Base-by-base conservation (phyloP, 2,888 invertebrate species). In the Nomada fabriciana region DNA sequence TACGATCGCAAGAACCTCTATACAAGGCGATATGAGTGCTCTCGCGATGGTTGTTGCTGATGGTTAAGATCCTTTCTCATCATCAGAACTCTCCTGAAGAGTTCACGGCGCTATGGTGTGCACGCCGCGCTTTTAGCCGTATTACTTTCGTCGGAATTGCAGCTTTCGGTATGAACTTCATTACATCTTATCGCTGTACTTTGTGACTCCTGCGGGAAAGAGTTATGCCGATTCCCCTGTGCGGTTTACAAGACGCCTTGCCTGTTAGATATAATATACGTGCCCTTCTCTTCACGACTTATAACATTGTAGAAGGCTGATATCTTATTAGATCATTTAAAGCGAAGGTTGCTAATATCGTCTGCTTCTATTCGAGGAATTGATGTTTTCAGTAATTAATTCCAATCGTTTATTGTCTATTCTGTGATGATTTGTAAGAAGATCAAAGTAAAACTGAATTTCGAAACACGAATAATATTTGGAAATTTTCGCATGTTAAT, bases 111-210 rank as follows among this genome's bases (percentile, higher is more conserved):
- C 70, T 82, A 78, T 59, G 65, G 70, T 29, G 76, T 29, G 52
- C 69, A 5, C 69, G 52, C 60, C 59, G 68, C 59, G 74, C 83
- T 83, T 83, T 83, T 78, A 82, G 71, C 64, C 68, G 82, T 78
- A 83, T 83, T 83, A 82, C 82, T 71, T 78, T 75, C 78, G 73
- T 57, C 69, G 70, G 57, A 83, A 83, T 82, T 75, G 82, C 68
- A 59, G 78, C 59, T 68, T 11, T 71, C 53, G n/a, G 78, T 71
- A 73, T 70, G 77, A 77, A 83, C 77, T 78, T 82, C 77, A 76
- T 77, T 67, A 82, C 73, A 70, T 74, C 77, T 81, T 77, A 69
- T 80, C 80, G 80, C 59, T 53, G 23, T 69, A 65, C 63, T 61
- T 47, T 23, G 64, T 36, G 71, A 59, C 76, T 80, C 42, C 36